Conservation (phyloP, 2,888 invertebrate genomes). For the Scaeva pyrastri region DNA sequence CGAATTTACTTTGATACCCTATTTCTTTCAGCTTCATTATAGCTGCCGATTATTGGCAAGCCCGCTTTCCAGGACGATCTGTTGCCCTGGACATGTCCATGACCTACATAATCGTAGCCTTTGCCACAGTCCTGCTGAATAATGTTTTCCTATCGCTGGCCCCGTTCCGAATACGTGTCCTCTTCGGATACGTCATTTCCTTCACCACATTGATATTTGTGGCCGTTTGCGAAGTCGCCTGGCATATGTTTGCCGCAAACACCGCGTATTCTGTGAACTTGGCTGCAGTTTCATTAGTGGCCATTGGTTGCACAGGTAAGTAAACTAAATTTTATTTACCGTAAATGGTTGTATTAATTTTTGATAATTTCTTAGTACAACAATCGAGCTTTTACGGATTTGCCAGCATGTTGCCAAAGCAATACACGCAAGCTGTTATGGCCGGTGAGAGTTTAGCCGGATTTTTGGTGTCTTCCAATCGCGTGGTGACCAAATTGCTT, state of each 20-base stretch:
- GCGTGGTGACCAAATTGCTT: conserved; percentile 92
- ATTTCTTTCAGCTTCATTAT: conserved; percentile 90
- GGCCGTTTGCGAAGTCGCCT: conserved; percentile 93
- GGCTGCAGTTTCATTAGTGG: conserved; percentile 92
- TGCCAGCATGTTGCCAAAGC: conserved; percentile 93
- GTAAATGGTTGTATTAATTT: neutral
- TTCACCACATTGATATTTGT: conserved; percentile 92
- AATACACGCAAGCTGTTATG: conserved; percentile 97
- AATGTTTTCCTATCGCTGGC: conserved; percentile 93
- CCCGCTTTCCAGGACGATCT: conserved; percentile 91
- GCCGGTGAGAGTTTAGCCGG: conserved; percentile 95
- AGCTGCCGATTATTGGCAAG: conserved; percentile 96
- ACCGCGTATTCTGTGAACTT: conserved; percentile 93
- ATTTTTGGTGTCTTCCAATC: conserved; percentile 92
- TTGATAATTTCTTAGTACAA: conserved; percentile 87
- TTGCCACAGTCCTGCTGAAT: conserved; percentile 93
- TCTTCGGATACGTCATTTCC: conserved; percentile 93
- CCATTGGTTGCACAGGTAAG: conserved; percentile 91
- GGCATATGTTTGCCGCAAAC: conserved; percentile 91
- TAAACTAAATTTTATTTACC: neutral
- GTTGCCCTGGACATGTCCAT: conserved; percentile 97
- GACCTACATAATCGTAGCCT: conserved; percentile 95
- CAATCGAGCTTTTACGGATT: conserved; percentile 98
- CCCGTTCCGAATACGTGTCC: conserved; percentile 92
- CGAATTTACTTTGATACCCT: neutral